Base-by-base conservation (phyloP, 30 jellyfish, hydroid and myxozoan species). In the Sanderia malayensis region DNA sequence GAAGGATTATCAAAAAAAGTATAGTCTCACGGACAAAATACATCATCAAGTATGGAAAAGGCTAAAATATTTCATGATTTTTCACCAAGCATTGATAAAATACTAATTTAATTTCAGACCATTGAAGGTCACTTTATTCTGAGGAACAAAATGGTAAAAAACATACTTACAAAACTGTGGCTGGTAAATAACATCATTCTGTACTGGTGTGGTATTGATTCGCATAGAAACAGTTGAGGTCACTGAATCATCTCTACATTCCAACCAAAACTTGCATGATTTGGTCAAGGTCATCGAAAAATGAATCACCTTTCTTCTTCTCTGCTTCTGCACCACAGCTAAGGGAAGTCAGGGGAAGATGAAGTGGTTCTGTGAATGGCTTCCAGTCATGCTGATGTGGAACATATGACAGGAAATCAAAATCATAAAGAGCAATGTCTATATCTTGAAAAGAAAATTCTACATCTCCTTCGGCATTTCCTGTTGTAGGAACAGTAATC, bases 221-320 rank as follows among this genome's bases (percentile, higher is more conserved):
- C 52, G 52, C 10, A 13, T n/a, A n/a, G n/a, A n/a, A n/a, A n/a
- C n/a, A n/a, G n/a, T n/a, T n/a, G 52, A 4, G 52, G 13, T 37
- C 13, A 37, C 24, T 49, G 64, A 15, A 49, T 49, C 24, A 49
- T 15, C 67, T 58, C 73, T 72, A 89, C 95, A 89, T 82, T 34
- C 97, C 95, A 53, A 89, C 97, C 81, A 89, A 55, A 24, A 89
- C 97, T 72, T 89, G 97, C 97, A 89, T 89, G 53, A 89, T 89
- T 58, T 89, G 97, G 71, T 89, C 97, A 23, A 89, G 80, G 31
- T 89, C 97, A 61, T 89, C 95, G 79, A 89, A 89, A 58, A 74
- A 89, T 2, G 97, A 75, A 71, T 89, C 97, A 13, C 93, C 87
- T 68, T 67, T 68, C 17, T 74, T 67, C 69, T 73, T 81, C 49